These are phyloP conservation scores for Neosilurus mollespiculum DNA, from an alignment of 2,797 vertebrate genomes.

Conservation along the genomic window DNA sequence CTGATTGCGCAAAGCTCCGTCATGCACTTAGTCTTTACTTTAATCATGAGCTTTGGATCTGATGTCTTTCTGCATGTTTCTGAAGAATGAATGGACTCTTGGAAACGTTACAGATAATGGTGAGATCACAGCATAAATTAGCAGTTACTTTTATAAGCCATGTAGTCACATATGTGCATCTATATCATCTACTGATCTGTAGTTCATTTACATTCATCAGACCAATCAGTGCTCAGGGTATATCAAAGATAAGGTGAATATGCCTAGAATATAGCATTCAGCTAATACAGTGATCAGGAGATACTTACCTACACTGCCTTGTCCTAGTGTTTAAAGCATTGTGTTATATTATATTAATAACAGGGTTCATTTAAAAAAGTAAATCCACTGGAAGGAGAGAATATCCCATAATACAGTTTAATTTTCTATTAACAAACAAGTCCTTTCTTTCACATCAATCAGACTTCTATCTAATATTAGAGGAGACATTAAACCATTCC, in stretches of 20 bases:
- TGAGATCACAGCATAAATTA: slow-evolving; percentile 55
- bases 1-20: slow-evolving; percentile 52
- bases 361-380: slow-evolving; percentile 18
- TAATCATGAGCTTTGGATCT: slow-evolving; percentile 44
- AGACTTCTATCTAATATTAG: not conserved
- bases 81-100: slow-evolving; percentile 60
- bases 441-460: not conserved
- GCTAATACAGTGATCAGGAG: slow-evolving; percentile 29
- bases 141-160: slow-evolving; percentile 51
- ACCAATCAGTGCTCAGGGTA: slow-evolving; percentile 34
- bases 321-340: slow-evolving; percentile 13
- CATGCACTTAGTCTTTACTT: slow-evolving; percentile 56
- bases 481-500: slow-evolving; percentile 12
- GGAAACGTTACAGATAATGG: slow-evolving; percentile 58
- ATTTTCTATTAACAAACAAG: slow-evolving; percentile 15
- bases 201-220: slow-evolving; percentile 51
- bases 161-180: slow-evolving; percentile 55
- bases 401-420: not conserved
- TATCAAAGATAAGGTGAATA: slow-evolving; percentile 48
- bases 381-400: slow-evolving; percentile 1
- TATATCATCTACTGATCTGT: slow-evolving; percentile 53
- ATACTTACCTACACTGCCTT: not conserved
- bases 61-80: slow-evolving; percentile 49
- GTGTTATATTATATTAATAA: slow-evolving; percentile 6
- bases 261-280: slow-evolving; percentile 39